These are phyloP conservation scores for Diogma glabrata DNA, from an alignment of 2,888 invertebrate species.

Conservation along the genomic window DNA sequence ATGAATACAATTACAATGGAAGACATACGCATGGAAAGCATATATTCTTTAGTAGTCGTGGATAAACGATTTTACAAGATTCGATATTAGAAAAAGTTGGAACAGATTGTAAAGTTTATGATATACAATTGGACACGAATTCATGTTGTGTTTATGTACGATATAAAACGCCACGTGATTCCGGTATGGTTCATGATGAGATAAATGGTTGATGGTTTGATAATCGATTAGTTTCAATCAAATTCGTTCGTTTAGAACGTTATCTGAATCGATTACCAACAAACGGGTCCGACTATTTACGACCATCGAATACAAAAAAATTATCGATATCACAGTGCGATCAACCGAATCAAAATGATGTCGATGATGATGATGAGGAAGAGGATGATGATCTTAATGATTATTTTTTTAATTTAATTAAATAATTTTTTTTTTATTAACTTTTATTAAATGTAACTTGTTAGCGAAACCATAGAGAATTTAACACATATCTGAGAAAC, in stretches of 20 bases:
- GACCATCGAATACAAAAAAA: constrained; percentile 30
- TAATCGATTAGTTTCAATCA: constrained; percentile 84
- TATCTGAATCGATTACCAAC: constrained; percentile 48
- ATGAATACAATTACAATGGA: too few species aligned
- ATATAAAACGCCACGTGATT: constrained; percentile 69
- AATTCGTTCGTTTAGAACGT: constrained; percentile 73
- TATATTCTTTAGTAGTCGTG: too few species aligned
- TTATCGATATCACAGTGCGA: constrained; percentile 23
- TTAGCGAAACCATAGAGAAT: too few species aligned
- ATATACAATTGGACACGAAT: constrained; percentile 72
- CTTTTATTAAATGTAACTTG: too few species aligned
- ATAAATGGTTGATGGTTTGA: constrained; percentile 97
- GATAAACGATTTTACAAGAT: constrained; percentile 64
- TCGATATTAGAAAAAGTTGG: constrained; percentile 86
- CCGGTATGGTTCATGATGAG: constrained; percentile 77
- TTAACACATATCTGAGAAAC: too few species aligned
- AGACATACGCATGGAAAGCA: too few species aligned
- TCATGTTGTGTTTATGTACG: constrained; percentile 90
- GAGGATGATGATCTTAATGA: constrained; percentile 18
- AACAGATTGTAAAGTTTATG: constrained; percentile 66
- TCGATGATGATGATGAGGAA: constrained; percentile 14
- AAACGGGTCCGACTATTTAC: constrained; percentile 37
- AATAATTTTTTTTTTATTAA: too few species aligned
- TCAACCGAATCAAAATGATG: constrained; percentile 9
- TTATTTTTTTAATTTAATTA: too few species aligned